phyloP scores from a whole-genome alignment of 2,888 invertebrate genomes.

The Trypoxylon attenuatum region DNA sequence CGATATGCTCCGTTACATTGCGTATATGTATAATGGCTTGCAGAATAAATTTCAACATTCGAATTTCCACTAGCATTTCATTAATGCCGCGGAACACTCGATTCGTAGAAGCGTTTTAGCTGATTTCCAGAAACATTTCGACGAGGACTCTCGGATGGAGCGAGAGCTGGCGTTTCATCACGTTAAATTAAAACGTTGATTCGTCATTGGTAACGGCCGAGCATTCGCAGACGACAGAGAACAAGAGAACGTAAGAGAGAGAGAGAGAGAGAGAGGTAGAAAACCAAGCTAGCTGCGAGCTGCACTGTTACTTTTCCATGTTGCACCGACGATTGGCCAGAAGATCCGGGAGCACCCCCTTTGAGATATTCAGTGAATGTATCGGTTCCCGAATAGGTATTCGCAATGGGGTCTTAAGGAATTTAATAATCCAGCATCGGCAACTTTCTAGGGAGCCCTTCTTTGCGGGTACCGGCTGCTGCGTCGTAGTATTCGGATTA shows the following conservation, averaged over 20 bases:
- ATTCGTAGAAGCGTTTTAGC: conserved; percentile 5
- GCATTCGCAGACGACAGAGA: background rate
- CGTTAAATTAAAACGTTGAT: conserved; percentile 9
- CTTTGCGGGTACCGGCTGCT: conserved; percentile 52
- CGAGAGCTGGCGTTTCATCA: background rate
- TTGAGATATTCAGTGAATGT: conserved; percentile 73
- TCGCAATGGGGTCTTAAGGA: conserved; percentile 71
- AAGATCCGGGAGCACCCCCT: conserved; percentile 48
- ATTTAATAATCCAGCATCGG: conserved; percentile 73
- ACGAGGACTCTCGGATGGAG: too few species aligned
- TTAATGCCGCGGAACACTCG: background rate
- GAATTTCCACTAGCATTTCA: conserved; percentile 16
- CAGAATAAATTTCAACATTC: conserved; percentile 29
- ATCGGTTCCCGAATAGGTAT: conserved; percentile 73
- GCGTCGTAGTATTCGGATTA: conserved; percentile 49
- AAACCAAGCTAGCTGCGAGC: conserved; percentile 13
- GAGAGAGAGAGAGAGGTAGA: background rate
- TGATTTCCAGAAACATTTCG: conserved; percentile 12
- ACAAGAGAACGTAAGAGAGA: background rate
- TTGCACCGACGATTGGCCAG: conserved; percentile 30
- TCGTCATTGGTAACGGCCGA: conserved; percentile 2
- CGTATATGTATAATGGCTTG: conserved; percentile 25
- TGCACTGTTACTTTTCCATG: conserved; percentile 24
- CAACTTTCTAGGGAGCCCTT: conserved; percentile 67
- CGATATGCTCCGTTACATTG: conserved; percentile 35